Percentiles rank a stretch among this genome's conserved stretches.
Evolutionary conservation across 1,140 invertebrate species (phyloP).

Genomic region (Heliconius himera): DNA sequence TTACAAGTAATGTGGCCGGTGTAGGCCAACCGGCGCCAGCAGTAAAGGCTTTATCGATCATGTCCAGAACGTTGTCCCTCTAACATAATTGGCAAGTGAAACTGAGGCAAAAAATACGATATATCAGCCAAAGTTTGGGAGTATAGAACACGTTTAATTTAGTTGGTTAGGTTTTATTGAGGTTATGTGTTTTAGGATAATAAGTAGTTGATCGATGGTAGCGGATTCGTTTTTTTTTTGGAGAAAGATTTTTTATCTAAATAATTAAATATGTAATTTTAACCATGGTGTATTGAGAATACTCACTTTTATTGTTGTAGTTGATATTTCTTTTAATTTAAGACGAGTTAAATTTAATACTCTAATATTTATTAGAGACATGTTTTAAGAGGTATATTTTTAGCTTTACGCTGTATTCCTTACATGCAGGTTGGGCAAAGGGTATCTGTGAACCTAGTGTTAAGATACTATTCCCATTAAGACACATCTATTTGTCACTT

Average conservation of each 20-base stretch:
- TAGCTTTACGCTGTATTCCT: too few species aligned
- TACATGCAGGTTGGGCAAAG: too few species aligned
- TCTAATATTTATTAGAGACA: too few species aligned
- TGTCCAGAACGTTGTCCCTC: conserved; percentile 23
- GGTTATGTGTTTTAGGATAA: not conserved
- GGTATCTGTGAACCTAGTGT: too few species aligned
- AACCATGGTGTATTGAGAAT: not conserved
- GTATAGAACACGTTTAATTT: not conserved
- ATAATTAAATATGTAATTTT: too few species aligned
- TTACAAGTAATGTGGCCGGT: not conserved
- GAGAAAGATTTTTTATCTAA: too few species aligned
- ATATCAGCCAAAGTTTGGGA: not conserved
- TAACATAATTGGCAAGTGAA: conserved; percentile 23
- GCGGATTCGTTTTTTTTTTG: too few species aligned
- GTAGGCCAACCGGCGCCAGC: conserved; percentile 19
- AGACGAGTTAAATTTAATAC: too few species aligned
- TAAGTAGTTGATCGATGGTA: too few species aligned
- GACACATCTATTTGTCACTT: too few species aligned
- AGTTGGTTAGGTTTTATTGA: not conserved
- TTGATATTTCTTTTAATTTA: not conserved
- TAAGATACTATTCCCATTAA: too few species aligned
- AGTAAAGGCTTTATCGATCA: conserved; percentile 32
- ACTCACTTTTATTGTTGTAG: not conserved
- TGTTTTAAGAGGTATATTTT: too few species aligned
- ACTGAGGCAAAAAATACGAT: not conserved